A percentile compares a stretch with the other conserved stretches of the same genome.
Evolutionary conservation across 2,888 invertebrate species (phyloP).

Genomic region (Litoditis marina): DNA sequence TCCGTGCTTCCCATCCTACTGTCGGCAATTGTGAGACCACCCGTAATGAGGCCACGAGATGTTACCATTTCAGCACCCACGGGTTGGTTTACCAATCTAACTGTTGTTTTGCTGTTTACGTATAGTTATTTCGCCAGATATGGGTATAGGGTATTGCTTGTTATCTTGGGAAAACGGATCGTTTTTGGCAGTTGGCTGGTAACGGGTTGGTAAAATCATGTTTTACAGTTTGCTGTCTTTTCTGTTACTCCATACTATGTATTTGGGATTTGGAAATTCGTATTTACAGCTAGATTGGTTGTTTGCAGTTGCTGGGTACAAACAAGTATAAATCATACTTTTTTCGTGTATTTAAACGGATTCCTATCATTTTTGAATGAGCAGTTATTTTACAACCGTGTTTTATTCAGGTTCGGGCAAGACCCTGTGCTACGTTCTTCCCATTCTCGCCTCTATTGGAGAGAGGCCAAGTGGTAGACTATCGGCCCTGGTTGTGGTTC

Average conservation of each 20-base stretch:
- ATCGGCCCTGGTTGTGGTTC: constrained; percentile 83
- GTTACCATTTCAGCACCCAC: constrained; percentile 95
- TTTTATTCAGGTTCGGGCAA: constrained; percentile 74
- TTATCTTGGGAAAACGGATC: no score
- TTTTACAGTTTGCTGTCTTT: no score
- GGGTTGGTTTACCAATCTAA: constrained; percentile 66
- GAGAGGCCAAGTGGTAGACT: constrained; percentile 62
- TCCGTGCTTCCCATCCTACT: constrained; percentile 53
- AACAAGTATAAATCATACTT: background rate
- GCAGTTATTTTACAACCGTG: background rate
- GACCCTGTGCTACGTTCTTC: constrained; percentile 87
- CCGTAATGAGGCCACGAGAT: constrained; percentile 73
- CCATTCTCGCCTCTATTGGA: constrained; percentile 62
- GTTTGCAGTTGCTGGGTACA: no score
- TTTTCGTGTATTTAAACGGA: background rate
- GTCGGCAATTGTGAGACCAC: constrained; percentile 21
- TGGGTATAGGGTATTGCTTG: no score
- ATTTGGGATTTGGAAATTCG: no score
- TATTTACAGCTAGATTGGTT: no score
- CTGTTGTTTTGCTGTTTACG: background rate
- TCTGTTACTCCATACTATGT: no score
- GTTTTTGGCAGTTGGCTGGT: no score
- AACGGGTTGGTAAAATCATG: no score
- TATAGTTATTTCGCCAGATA: background rate
- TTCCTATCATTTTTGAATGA: no score